phyloP scores from a whole-genome alignment of 1,140 invertebrate species.

The Pectinophora gossypiella region DNA sequence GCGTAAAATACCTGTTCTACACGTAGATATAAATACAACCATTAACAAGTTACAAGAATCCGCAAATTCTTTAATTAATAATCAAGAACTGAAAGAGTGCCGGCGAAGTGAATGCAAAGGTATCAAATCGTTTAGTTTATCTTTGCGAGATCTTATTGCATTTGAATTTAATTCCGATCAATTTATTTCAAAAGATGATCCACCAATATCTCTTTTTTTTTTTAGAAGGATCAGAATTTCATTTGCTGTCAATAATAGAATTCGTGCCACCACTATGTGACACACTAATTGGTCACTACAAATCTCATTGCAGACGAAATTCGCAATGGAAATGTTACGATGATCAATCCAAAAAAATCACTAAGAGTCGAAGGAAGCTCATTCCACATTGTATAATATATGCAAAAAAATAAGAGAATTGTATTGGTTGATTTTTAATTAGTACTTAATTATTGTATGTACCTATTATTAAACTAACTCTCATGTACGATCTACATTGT shows the following conservation, averaged over 20 bases:
- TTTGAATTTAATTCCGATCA: conserved; percentile 3
- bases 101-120: background rate
- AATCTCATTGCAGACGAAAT: background rate
- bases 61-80: background rate
- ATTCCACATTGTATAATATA: conserved; percentile 7
- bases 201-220: background rate
- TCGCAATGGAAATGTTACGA: conserved; percentile 4
- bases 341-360: background rate
- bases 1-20: background rate
- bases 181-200: background rate
- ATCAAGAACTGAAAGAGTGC: background rate
- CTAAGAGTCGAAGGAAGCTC: background rate
- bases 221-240: background rate
- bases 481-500: too few relatives aligned
- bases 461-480: too few relatives aligned
- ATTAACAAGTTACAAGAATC: background rate
- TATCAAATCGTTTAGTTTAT: conserved; percentile 1
- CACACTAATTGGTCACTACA: background rate
- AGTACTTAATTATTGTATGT: too few relatives aligned
- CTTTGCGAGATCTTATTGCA: background rate
- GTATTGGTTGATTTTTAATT: too few relatives aligned
- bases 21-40: background rate
- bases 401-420: conserved; percentile 4
- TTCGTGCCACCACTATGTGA: background rate
- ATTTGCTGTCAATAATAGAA: conserved; percentile 5